Conservation (phyloP, 64 coral and sea anemone genomes). For the Porites lutea region DNA sequence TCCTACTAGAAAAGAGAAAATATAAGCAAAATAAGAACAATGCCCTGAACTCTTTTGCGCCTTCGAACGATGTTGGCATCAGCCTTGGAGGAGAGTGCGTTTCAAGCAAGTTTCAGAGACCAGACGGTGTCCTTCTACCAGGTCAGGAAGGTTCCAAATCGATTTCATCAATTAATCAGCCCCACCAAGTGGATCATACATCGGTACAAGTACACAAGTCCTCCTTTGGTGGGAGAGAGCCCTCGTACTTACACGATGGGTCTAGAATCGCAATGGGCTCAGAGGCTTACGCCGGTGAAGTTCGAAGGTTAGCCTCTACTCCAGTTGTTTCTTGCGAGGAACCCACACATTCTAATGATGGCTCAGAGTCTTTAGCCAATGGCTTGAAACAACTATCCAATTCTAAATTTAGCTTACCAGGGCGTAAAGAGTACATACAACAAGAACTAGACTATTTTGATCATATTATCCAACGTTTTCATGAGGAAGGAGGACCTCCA, state of each 20-base stretch:
- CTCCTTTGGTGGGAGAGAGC: background rate
- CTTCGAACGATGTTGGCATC: constrained; percentile 10
- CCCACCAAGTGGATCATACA: constrained; percentile 9
- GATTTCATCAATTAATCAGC: constrained; percentile 7
- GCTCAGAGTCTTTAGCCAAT: constrained; percentile 7
- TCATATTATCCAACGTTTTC: constrained; percentile 38
- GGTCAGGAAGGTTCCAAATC: background rate
- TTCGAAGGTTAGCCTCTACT: constrained; percentile 57
- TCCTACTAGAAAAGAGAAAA: constrained; percentile 85
- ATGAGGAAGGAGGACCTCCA: background rate
- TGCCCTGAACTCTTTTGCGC: constrained; percentile 8
- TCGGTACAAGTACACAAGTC: constrained; percentile 15
- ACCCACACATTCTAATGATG: constrained; percentile 11
- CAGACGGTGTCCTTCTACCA: constrained; percentile 31
- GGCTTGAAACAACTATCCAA: constrained; percentile 1
- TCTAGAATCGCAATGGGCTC: constrained; percentile 16
- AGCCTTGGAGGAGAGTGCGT: constrained; percentile 59
- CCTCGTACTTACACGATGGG: constrained; percentile 18
- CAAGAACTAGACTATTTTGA: constrained; percentile 27
- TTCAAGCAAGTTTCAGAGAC: constrained; percentile 64
- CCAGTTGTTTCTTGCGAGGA: constrained; percentile 80
- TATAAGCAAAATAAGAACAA: constrained; percentile 82
- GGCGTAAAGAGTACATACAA: constrained; percentile 25
- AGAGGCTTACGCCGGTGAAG: constrained; percentile 35
- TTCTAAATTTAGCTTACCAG: background rate